Evolutionary conservation across 2,888 invertebrate species (phyloP), one percentile per base, ranked within the genome.

Genomic region (Nephrocerus scutellatus): DNA sequence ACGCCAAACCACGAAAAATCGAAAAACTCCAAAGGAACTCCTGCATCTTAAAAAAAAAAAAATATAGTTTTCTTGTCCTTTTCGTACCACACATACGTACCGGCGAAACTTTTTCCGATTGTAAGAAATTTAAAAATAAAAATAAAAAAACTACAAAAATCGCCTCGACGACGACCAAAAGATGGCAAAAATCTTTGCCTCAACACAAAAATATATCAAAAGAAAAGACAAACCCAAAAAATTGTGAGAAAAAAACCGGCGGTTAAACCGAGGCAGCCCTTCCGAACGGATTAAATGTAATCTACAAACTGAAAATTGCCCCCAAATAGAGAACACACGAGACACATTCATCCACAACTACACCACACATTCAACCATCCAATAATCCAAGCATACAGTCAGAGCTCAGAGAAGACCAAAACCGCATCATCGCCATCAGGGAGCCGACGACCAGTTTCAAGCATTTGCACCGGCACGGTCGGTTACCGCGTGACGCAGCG

Each of bases 261-360:
- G 46, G 49, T 48, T 46, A 49, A 45, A 43, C 45, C 45, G 45
- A 44, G 49, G 45, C 50, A 55, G 52, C 56, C 56, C 56, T 56
- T 51, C 57, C 57, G 58, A 57, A 57, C 58, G 56, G 58, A 55
- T 59, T 57, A 56, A 57, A 56, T 57, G 56, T 56, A 54, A 56
- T 54, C 57, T 54, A 54, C 54, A 54, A 56, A 59, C 58, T 59
- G 48, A 53, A 43, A 48, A 48, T 42, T 46, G 46, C 46, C 46
- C 46, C 46, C 46, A 46, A 46, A 46, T 46, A 46, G 46, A 46
- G 44, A 44, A 44, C 43, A 46, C 46, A 46, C n/a, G n/a, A n/a
- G n/a, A n/a, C n/a, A n/a, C n/a, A n/a, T n/a, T n/a, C n/a, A n/a
- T n/a, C n/a, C n/a, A n/a, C n/a, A n/a, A n/a, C n/a, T n/a, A n/a